Evolutionary conservation across 2,113 vertebrate genomes (phyloP).

Genomic region (Rissa tridactyla): DNA sequence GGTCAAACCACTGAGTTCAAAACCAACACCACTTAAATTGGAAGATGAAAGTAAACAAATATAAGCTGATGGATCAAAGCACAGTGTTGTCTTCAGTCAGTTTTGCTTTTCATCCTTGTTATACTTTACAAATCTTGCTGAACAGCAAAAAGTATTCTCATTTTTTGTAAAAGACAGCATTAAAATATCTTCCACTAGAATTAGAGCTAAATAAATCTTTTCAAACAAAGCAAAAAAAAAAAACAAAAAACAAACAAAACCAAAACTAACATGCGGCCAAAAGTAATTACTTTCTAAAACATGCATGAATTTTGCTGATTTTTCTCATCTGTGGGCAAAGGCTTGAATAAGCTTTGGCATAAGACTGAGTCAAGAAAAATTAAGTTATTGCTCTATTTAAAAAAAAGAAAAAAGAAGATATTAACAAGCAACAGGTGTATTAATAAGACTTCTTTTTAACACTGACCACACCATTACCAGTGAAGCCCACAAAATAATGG

Average conservation of each 20-base stretch:
- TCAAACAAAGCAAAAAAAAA: neutral
- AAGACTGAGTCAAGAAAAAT: neutral
- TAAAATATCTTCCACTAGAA: neutral
- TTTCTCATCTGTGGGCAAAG: neutral
- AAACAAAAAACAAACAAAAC: no score
- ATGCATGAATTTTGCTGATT: neutral
- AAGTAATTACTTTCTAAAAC: neutral
- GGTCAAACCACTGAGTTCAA: neutral
- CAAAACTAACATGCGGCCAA: neutral
- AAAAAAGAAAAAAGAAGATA: neutral
- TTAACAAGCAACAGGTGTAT: neutral
- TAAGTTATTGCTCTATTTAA: neutral
- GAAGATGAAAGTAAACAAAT: slow-evolving; percentile 13
- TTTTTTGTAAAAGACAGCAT: neutral
- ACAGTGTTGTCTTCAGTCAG: neutral
- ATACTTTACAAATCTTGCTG: neutral
- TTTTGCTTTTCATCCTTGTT: neutral
- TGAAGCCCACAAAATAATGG: neutral
- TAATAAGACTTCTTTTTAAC: neutral
- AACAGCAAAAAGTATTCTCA: neutral
- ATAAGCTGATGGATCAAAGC: neutral
- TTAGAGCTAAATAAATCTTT: neutral
- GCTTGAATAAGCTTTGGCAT: neutral
- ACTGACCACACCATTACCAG: neutral
- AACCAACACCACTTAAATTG: neutral